Evolutionary conservation across 2,888 invertebrate genomes (phyloP), one percentile per base, ranked within the genome.

Genomic region (Himalopsyche tibetana): DNA sequence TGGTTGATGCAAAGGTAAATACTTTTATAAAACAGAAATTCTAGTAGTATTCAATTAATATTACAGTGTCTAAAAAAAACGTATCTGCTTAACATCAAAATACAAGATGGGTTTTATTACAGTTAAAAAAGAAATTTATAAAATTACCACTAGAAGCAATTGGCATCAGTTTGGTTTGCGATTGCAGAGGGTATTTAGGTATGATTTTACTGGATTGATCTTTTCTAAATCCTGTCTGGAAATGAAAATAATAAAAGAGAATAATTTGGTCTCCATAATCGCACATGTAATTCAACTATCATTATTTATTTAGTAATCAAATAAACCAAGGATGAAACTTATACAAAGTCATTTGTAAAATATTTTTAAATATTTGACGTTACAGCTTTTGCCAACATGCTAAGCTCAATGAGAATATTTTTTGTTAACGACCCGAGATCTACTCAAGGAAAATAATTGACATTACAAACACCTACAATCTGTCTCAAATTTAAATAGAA

Each of bases 171-270:
- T 74, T 38, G 12, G 15, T 74, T 19, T 28, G 36, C 4, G 19
- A 15, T 15, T 74, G 19, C 5, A 36, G 2, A 15, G 12, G 36
- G 36, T 36, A 6, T 12, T 51, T 80, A n/a, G 28, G 19, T 55
- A 55, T 55, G 12, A 84, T 51, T 55, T 55, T 55, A 51, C 79
- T 84, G n/a, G 79, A 36, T 11, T 84, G 84, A 0, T 38, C 38
- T 36, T 84, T 42, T 5, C 45, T 12, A 56, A 84, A 84, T 55
- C 38, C n/a, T 40, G 84, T 80, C 84, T 84, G 42, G 36, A 84
- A 28, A n/a, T 38, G 3, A 36, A 12, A 38, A 38, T n/a, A 63
- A 9, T 1, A 19, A 19, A 63, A 9, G 4, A 63, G 0, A 19
- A 19, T 63, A 63, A 11, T 63, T 5, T 56, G 5, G n/a, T 8